Conservation (phyloP, 2,797 vertebrate species). For the Enteromius trimaculatus region DNA sequence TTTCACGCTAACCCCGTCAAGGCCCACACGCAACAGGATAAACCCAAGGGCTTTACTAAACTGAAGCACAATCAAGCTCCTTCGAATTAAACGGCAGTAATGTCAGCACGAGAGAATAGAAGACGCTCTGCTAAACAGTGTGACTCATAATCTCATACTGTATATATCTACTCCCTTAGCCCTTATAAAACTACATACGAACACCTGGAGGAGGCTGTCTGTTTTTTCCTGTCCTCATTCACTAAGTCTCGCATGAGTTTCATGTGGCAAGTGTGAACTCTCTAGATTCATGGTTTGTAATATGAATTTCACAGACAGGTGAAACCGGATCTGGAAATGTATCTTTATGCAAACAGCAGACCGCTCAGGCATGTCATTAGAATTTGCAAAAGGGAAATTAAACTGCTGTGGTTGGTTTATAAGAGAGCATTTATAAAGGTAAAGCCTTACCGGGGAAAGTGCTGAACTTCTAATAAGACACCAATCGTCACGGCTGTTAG, state of each 20-base stretch:
- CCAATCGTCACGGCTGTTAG: constrained; percentile 66
- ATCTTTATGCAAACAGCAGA: constrained; percentile 61
- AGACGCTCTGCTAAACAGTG: not conserved
- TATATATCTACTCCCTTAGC: constrained; percentile 7
- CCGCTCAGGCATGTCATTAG: constrained; percentile 61
- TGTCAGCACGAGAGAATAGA: constrained; percentile 4
- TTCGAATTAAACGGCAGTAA: not conserved
- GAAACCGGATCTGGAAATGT: constrained; percentile 52
- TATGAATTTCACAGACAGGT: constrained; percentile 46
- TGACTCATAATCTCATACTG: not conserved
- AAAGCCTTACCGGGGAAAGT: constrained; percentile 50
- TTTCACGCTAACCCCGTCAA: constrained; percentile 71
- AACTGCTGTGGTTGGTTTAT: constrained; percentile 72
- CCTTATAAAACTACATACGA: not conserved
- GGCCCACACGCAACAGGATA: constrained; percentile 57
- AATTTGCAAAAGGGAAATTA: constrained; percentile 77
- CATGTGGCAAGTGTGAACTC: constrained; percentile 22
- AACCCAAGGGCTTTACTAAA: constrained; percentile 30
- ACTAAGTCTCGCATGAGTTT: constrained; percentile 33
- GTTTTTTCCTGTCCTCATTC: not conserved
- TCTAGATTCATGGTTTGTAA: constrained; percentile 46
- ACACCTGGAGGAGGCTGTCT: not conserved
- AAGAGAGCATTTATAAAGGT: constrained; percentile 70
- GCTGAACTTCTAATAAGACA: constrained; percentile 66
- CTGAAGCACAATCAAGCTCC: constrained; percentile 4